Base-by-base conservation (phyloP, 1,140 invertebrate genomes). In the Tribolium madens region DNA sequence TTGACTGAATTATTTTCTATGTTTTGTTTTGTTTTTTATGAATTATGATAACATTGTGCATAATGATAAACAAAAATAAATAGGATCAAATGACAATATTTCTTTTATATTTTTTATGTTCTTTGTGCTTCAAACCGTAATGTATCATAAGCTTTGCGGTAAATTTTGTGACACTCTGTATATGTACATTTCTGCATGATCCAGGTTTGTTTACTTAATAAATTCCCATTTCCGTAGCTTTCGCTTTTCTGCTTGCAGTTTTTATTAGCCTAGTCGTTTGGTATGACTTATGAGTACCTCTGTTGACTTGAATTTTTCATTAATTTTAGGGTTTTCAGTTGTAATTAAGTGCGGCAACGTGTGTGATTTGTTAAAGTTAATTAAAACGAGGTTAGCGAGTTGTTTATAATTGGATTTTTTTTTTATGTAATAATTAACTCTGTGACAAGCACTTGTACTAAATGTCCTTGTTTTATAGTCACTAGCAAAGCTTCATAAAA, bases 391-490 rank as follows among this genome's bases (percentile, higher is more conserved):
- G 48, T 17, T 14, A 50, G 13, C 48, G 48, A 17, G 48, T 15
- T 50, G 48, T 50, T 50, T 50, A 50, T 50, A 50, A 50, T 50
- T 50, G 48, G 48, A 50, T 50, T 50, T 50, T 42, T n/a, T n/a
- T 21, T 42, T 50, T 50, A 17, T 50, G 48, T 50, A 50, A 50
- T 50, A 50, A 50, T 50, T 50, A 50, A 50, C 48, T 50, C 13
- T 50, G 48, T 50, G 48, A 4, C 13, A 50, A 50, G 15, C 48
- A 50, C 10, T 50, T 50, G 6, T 50, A 17, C 15, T 50, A 17
- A 17, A 14, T 50, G 48, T 13, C 15, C 10, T 17, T 50, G 48
- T 50, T 50, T 13, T 15, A 17, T 42, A 42, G 36, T 42, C 36
- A 42, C 36, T 42, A 9, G 36, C 36, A 42, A 42, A 42, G 36